Evolutionary conservation across 2,113 vertebrate genomes (phyloP), one percentile per base, ranked within the genome.

Genomic region (Phyllostomus discolor): DNA sequence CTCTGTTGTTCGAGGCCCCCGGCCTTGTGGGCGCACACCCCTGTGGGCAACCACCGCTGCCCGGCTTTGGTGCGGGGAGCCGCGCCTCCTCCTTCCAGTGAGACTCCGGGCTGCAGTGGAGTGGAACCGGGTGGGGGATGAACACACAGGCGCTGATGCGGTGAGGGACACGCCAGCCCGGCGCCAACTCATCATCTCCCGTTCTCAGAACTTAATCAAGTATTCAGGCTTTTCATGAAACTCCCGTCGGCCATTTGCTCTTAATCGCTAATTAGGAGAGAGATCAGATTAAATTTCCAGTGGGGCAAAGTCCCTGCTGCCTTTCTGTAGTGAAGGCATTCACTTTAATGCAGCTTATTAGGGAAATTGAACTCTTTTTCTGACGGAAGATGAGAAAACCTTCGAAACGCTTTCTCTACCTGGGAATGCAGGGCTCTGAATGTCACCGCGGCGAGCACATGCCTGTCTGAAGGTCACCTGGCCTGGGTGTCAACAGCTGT

Each of bases 251-350:
- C 72, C 90, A 59, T 93, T 91, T 93, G 84, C 38, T 82, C 91
- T 92, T 91, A 92, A 95, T 94, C 87, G 92, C 59, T 90, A 92
- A 97, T 90, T 92, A 94, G 80, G 73, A 62, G 33, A 89, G 69
- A 67, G 48, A 79, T 48, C 52, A 90, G 87, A 80, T 92, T 78
- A 90, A 62, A 80, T 95, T 92, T 82, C 96, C 92, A 88, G 26
- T 15, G 72, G 67, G 80, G 31, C 41, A 46, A 85, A 69, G 76
- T 59, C 82, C 17, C 57, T 43, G 10, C 17, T 57, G 82, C 59
- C 54, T 82, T 94, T 72, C 88, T 20, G 11, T 19, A 50, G 89
- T 26, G 50, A 73, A 85, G 66, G 48, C 75, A 43, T 81, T 89
- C 69, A 28, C 28, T 48, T 48, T 28, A 3, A 3, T 41, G 48